Percentiles rank a stretch among this genome's conserved stretches.
phyloP scores from a whole-genome alignment of 2,888 invertebrate species.

The Amorpha juglandis region DNA sequence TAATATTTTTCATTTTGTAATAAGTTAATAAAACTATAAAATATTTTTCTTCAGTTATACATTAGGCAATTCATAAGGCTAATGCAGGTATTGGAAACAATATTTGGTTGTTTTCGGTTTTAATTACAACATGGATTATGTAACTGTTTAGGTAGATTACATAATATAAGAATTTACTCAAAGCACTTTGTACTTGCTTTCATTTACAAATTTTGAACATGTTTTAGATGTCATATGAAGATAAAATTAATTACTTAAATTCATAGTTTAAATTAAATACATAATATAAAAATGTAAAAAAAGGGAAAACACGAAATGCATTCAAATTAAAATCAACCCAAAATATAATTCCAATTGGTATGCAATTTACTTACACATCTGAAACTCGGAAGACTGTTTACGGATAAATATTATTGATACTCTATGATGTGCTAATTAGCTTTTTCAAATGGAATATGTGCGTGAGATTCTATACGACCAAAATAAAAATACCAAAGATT shows the following conservation, averaged over 20 bases:
- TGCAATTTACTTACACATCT: constrained; percentile 1
- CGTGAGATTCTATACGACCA: constrained; percentile 13
- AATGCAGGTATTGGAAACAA: constrained; percentile 80
- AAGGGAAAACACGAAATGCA: constrained; percentile 14
- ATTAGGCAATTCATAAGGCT: constrained; percentile 82
- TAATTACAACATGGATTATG: constrained; percentile 67
- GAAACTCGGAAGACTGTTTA: constrained; percentile 5
- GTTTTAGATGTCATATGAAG: constrained; percentile 34
- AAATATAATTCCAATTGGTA: constrained; percentile 14
- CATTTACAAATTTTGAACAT: constrained; percentile 43
- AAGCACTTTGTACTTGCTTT: constrained; percentile 82
- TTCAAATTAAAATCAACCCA: not conserved
- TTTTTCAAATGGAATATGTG: not conserved
- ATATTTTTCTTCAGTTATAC: constrained; percentile 80
- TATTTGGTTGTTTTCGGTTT: constrained; percentile 79
- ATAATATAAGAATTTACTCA: constrained; percentile 57
- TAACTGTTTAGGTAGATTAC: constrained; percentile 49
- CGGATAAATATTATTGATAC: not conserved
- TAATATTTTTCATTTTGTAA: constrained; percentile 79
- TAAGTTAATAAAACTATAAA: constrained; percentile 85
- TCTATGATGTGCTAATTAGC: not conserved
- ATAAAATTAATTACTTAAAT: constrained; percentile 27
- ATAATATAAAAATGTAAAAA: constrained; percentile 41
- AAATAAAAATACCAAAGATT: constrained; percentile 1
- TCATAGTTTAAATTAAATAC: constrained; percentile 35